Conservation (phyloP, 37 sponge, comb jelly and placozoan species). For the Corticium candelabrum region DNA sequence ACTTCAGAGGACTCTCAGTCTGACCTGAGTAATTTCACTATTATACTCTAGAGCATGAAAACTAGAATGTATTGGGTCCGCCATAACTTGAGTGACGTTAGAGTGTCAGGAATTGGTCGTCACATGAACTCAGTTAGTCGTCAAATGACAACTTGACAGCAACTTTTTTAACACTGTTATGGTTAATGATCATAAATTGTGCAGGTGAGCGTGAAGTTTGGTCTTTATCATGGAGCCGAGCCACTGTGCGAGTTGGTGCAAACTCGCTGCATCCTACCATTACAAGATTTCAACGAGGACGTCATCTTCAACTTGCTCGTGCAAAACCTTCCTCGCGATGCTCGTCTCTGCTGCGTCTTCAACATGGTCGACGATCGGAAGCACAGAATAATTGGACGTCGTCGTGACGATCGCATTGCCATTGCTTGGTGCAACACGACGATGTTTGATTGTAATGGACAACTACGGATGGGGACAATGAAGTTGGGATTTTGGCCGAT, state of each 20-base stretch:
- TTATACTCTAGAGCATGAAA: no score
- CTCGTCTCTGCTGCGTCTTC: conserved; percentile 71
- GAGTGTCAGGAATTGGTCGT: no score
- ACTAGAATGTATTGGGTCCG: no score
- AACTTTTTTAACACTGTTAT: neutral
- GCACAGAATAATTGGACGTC: neutral
- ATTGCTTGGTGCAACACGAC: conserved; percentile 82
- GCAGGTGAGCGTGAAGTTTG: conserved; percentile 57
- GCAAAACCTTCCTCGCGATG: conserved; percentile 66
- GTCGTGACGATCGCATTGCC: conserved; percentile 14
- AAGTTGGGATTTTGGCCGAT: conserved; percentile 64
- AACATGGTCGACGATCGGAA: neutral
- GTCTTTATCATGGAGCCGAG: conserved; percentile 74
- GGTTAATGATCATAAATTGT: neutral
- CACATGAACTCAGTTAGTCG: no score
- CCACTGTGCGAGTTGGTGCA: conserved; percentile 30
- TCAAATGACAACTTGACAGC: neutral
- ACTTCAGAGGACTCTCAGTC: no score
- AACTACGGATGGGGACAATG: conserved; percentile 36
- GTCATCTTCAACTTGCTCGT: conserved; percentile 69
- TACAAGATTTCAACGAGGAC: conserved; percentile 12
- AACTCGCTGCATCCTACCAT: conserved; percentile 21
- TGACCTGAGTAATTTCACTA: no score
- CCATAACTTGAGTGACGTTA: no score
- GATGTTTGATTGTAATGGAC: conserved; percentile 61